Evolutionary conservation across 1,140 invertebrate genomes (phyloP), one percentile per base, ranked within the genome.

Genomic region (Bilobella aurantiaca): DNA sequence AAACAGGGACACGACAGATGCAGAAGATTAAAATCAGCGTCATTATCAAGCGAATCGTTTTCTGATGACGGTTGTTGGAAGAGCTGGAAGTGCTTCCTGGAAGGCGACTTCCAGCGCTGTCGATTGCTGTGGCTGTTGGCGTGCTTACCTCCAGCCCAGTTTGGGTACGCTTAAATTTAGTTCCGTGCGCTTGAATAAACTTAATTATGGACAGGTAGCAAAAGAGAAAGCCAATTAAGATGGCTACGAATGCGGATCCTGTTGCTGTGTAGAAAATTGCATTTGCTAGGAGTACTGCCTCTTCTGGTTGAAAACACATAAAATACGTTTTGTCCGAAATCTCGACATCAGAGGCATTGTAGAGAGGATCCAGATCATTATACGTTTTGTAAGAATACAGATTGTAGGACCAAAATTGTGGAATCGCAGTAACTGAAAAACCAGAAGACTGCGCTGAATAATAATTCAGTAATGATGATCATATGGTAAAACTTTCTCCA

Each of bases 131-230:
- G 28, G 37, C 49, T 8, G 21, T 63, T 14, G 28, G 31, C 3
- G n/a, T 23, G 18, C 23, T 25, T 21, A 18, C 5, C n/a, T 46
- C n/a, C 27, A 8, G n/a, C 25, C 34, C 37, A 59, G 28, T 18
- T 3, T 25, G 8, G 18, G 12, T 18, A n/a, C 31, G 28, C 8
- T 34, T 30, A 59, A 59, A 59, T 5, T 59, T 59, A 8, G 8
- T 47, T 5, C 37, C 56, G 37, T 66, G 65, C 3, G 25, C 53
- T 28, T 66, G 66, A 14, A 71, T 63, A 31, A 66, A 71, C 8
- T 42, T 28, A 1, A 68, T 56, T 28, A 71, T 68, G 27, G 69
- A 71, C 1, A 68, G 0, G 47, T 71, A 71, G 58, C 59, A 71
- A 42, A 71, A 61, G 0, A 68, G 2, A 53, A 71, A 64, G n/a